Conservation (phyloP, 2,113 vertebrate genomes). For the Sprattus sprattus region DNA sequence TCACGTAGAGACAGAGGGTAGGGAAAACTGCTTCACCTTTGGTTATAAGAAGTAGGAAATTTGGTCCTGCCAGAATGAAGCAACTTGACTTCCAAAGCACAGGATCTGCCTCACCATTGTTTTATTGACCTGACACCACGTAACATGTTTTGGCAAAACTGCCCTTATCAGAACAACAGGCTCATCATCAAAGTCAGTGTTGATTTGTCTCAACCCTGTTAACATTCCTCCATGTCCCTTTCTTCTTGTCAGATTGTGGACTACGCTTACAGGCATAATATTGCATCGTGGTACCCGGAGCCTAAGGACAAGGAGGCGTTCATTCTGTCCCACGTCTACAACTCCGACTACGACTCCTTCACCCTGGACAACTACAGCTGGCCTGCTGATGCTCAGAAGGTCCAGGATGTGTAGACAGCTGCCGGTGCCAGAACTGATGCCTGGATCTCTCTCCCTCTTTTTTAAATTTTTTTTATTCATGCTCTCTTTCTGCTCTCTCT, state of each 20-base stretch:
- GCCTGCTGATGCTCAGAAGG: conserved; percentile 83
- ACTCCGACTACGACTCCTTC: conserved; percentile 90
- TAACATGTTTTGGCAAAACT: too few species aligned
- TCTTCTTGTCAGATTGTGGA: conserved; percentile 76
- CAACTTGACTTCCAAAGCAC: too few species aligned
- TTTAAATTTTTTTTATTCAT: background rate
- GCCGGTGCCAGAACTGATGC: background rate
- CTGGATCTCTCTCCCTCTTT: background rate
- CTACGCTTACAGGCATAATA: conserved; percentile 84
- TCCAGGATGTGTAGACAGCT: conserved; percentile 79
- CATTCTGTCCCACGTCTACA: conserved; percentile 85
- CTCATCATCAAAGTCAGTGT: too few species aligned
- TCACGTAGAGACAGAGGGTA: too few species aligned
- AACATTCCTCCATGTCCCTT: conserved; percentile 34
- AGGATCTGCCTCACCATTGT: too few species aligned
- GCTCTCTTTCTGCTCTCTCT: background rate
- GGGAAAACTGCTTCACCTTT: too few species aligned
- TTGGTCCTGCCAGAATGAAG: too few species aligned
- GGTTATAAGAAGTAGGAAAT: too few species aligned
- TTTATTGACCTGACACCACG: too few species aligned
- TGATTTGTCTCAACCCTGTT: background rate
- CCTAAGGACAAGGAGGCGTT: conserved; percentile 94
- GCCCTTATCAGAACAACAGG: too few species aligned
- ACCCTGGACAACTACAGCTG: conserved; percentile 83
- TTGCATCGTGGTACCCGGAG: conserved; percentile 89